Percentiles rank a stretch among this genome's conserved stretches.
Evolutionary conservation across 2,888 invertebrate genomes (phyloP).

Genomic region (Protophormia terraenovae): DNA sequence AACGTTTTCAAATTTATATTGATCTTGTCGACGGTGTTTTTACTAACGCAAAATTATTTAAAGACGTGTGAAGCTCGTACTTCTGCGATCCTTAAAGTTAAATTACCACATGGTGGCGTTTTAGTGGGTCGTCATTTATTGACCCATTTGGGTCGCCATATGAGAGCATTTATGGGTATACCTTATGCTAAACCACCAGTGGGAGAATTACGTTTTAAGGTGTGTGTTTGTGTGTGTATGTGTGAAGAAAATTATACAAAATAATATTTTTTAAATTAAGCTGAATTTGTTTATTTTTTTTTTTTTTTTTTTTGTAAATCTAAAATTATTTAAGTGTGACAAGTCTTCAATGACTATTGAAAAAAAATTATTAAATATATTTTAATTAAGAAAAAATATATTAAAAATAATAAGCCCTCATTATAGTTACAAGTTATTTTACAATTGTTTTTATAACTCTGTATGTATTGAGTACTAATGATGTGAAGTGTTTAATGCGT

Average conservation of each 20-base stretch:
- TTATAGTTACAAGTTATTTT: neutral
- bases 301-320: no score
- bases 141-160: conserved; percentile 83
- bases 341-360: conserved; percentile 17
- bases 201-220: conserved; percentile 85
- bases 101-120: conserved; percentile 81
- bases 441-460: neutral
- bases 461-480: no score
- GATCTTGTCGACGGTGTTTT: conserved; percentile 15
- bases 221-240: conserved; percentile 73
- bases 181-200: conserved; percentile 86
- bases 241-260: neutral
- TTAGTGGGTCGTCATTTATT: conserved; percentile 83
- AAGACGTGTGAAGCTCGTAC: conserved; percentile 73
- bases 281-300: neutral
- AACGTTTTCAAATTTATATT: conserved; percentile 43
- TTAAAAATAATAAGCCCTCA: neutral
- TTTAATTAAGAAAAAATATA: conserved; percentile 20
- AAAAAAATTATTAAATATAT: neutral
- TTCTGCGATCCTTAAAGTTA: conserved; percentile 76
- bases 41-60: conserved; percentile 24
- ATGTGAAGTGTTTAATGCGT: conserved; percentile 25
- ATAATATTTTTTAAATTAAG: neutral
- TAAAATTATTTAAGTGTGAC: neutral
- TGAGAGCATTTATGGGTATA: conserved; percentile 85